Percentiles rank a stretch among this genome's conserved stretches.
Evolutionary conservation across 2,797 vertebrate genomes (phyloP).

Genomic region (Iguana delicatissima): DNA sequence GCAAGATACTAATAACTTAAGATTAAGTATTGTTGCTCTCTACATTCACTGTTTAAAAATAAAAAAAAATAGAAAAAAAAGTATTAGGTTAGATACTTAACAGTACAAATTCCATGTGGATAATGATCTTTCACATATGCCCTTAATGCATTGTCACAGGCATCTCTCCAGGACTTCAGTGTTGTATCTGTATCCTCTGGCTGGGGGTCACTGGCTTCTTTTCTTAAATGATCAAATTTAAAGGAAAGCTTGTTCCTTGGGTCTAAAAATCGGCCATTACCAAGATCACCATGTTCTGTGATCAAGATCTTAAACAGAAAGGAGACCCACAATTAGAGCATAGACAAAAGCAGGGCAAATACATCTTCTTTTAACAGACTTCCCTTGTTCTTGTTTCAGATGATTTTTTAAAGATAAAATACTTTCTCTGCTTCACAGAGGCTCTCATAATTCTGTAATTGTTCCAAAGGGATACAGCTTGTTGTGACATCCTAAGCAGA

Average conservation of each 20-base stretch:
- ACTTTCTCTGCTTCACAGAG: background rate
- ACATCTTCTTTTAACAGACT: background rate
- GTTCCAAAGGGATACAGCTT: background rate
- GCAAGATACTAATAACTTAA: background rate
- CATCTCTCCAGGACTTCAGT: constrained; percentile 89
- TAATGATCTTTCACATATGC: constrained; percentile 96
- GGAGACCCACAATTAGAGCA: constrained; percentile 3
- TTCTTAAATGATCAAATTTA: constrained; percentile 95
- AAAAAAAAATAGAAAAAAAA: background rate
- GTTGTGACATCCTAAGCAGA: background rate
- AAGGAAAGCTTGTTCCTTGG: constrained; percentile 95
- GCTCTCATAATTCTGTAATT: background rate
- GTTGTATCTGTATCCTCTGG: constrained; percentile 85
- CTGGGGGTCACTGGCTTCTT: constrained; percentile 90
- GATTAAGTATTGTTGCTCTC: background rate
- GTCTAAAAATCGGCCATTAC: constrained; percentile 94
- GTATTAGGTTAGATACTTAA: constrained; percentile 80
- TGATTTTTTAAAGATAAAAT: accelerated
- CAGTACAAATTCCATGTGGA: constrained; percentile 92
- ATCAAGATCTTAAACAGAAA: constrained; percentile 88
- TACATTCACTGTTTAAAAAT: background rate
- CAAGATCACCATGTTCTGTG: constrained; percentile 94
- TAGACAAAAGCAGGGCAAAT: background rate
- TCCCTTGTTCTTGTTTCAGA: background rate
- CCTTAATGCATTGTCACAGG: constrained; percentile 88